Evolutionary conservation across 2,797 vertebrate genomes (phyloP).

Genomic region (Propithecus perrieri): DNA sequence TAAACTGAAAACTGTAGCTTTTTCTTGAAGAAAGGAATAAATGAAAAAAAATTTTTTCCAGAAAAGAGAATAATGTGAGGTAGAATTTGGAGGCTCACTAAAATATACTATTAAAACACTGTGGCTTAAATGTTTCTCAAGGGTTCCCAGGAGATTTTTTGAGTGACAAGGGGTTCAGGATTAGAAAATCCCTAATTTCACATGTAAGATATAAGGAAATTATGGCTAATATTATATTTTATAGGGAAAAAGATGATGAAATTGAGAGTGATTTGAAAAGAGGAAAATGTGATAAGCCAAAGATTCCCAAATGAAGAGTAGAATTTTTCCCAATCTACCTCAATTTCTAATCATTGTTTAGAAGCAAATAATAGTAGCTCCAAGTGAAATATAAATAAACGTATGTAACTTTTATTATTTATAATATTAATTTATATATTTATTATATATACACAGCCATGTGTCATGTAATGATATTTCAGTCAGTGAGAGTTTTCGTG

Average conservation of each 20-base stretch:
- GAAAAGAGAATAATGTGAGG: neutral
- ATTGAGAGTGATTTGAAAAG: neutral
- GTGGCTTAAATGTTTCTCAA: neutral
- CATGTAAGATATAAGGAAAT: neutral
- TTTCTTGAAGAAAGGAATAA: neutral
- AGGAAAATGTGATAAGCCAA: neutral
- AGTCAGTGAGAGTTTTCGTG: neutral
- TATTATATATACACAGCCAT: neutral
- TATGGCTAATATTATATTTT: neutral
- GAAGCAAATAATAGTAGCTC: neutral
- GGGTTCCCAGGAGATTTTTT: neutral
- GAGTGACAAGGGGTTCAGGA: neutral
- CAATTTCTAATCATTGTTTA: neutral
- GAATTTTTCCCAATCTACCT: neutral
- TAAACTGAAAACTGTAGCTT: neutral
- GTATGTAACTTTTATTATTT: neutral
- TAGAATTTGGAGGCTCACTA: neutral
- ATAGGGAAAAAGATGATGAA: neutral
- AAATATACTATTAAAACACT: neutral
- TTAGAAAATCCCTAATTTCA: neutral
- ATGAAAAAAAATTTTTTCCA: neutral
- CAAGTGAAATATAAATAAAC: neutral
- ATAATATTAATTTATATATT: neutral
- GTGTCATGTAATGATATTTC: neutral
- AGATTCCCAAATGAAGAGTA: neutral